Evolutionary conservation across 2,888 invertebrate genomes (phyloP).

Genomic region (Parochlus steinenii): DNA sequence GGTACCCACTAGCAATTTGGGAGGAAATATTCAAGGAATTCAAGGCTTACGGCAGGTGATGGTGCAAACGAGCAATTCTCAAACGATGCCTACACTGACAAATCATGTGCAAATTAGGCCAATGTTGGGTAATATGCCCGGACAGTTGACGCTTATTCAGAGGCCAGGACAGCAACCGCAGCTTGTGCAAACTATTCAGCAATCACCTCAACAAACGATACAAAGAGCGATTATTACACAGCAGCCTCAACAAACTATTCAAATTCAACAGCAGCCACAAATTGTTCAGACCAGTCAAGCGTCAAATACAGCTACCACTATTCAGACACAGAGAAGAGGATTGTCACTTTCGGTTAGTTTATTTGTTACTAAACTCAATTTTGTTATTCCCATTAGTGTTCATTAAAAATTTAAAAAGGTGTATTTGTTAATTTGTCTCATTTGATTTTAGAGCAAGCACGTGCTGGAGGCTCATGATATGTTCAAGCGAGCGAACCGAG

Average conservation of each 20-base stretch:
- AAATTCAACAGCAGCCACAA: slow-evolving; percentile 21
- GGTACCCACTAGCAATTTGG: slow-evolving; percentile 24
- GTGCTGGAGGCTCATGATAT: slow-evolving; percentile 95
- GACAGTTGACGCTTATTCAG: slow-evolving; percentile 29
- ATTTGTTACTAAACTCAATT: slow-evolving; percentile 1
- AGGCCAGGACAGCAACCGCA: slow-evolving; percentile 30
- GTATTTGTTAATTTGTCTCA: too few species aligned
- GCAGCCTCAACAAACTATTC: slow-evolving; percentile 24
- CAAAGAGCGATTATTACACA: slow-evolving; percentile 27
- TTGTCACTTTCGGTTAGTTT: slow-evolving; percentile 27
- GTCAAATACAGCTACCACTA: slow-evolving; percentile 30
- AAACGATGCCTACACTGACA: slow-evolving; percentile 20
- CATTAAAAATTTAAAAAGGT: slow-evolving; percentile 1
- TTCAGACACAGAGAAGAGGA: slow-evolving; percentile 22
- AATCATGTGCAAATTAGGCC: slow-evolving; percentile 20
- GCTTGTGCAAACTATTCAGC: slow-evolving; percentile 26
- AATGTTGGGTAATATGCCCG: slow-evolving; percentile 23
- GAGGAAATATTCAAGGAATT: slow-evolving; percentile 16
- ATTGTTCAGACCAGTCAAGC: slow-evolving; percentile 21
- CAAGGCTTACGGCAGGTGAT: slow-evolving; percentile 17
- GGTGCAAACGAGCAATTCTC: slow-evolving; percentile 22
- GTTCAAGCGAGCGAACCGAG: slow-evolving; percentile 90
- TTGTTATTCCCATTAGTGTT: neutral
- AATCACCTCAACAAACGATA: slow-evolving; percentile 16
- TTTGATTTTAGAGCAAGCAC: slow-evolving; percentile 66